Conservation (phyloP, 2,888 invertebrate genomes). For the Keiferia lycopersicella region DNA sequence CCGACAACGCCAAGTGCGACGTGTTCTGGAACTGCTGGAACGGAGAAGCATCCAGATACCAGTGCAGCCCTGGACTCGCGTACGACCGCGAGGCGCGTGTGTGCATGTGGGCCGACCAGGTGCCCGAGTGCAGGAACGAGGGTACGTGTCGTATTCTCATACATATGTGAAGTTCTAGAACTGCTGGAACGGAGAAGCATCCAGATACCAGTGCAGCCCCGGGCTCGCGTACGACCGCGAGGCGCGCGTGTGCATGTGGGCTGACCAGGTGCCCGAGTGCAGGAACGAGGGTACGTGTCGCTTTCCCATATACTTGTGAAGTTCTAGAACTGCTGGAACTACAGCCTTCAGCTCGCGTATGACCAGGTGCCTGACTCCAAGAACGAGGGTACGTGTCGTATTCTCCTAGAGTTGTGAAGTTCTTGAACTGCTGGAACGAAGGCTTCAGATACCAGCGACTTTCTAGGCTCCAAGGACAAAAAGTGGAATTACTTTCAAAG, state of each 20-base stretch:
- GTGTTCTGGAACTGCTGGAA: conserved; percentile 99
- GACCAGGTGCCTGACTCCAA: conserved; percentile 96
- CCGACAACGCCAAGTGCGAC: conserved; percentile 93
- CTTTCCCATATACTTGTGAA: too few relatives aligned
- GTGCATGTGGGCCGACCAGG: conserved; percentile 98
- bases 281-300: too few relatives aligned
- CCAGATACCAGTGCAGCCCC: too few relatives aligned
- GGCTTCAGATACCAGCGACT: too few relatives aligned
- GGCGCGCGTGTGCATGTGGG: too few relatives aligned
- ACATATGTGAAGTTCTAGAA: not conserved
- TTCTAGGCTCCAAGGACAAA: too few relatives aligned
- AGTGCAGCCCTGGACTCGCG: conserved; percentile 96
- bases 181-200: not conserved
- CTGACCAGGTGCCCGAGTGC: not conserved
- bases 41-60: conserved; percentile 95
- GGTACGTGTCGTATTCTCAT: conserved; percentile 77
- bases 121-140: conserved; percentile 94
- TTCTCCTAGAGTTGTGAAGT: not conserved
- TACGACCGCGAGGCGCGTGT: conserved; percentile 96
- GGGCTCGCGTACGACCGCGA: conserved; percentile 1
- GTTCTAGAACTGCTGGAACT: too few relatives aligned
- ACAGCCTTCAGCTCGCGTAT: too few relatives aligned
- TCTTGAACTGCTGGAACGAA: too few relatives aligned
- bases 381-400: conserved; percentile 86
- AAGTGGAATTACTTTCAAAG: too few relatives aligned